Conservation (phyloP, 2,888 invertebrate species). For the Dolomedes plantarius region DNA sequence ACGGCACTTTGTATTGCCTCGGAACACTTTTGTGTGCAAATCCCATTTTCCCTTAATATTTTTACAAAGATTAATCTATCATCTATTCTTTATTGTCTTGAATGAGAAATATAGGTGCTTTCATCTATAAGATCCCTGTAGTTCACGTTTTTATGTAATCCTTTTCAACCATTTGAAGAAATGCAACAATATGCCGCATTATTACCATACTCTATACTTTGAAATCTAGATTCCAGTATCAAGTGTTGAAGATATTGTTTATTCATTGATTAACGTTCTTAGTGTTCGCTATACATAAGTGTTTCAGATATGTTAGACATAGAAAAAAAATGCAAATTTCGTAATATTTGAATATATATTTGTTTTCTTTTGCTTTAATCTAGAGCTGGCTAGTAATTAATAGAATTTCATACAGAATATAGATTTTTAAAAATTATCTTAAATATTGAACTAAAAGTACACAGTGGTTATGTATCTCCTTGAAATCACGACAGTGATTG, state of each 20-base stretch:
- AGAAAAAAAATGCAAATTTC: not conserved
- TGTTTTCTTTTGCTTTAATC: not conserved
- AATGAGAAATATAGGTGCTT: slow-evolving; percentile 7
- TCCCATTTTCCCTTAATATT: slow-evolving; percentile 15
- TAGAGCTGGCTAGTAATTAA: slow-evolving; percentile 3
- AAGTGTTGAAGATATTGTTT: not conserved
- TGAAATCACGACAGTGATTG: not conserved
- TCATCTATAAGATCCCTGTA: not conserved
- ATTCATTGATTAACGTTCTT: slow-evolving; percentile 10
- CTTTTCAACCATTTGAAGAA: not conserved
- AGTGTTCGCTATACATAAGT: not conserved
- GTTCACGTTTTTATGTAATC: slow-evolving; percentile 12
- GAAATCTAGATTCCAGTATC: not conserved
- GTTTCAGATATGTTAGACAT: slow-evolving; percentile 14
- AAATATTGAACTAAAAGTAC: not conserved
- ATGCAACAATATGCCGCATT: not conserved
- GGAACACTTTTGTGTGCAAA: slow-evolving; percentile 22
- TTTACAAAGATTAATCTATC: slow-evolving; percentile 23
- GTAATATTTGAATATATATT: not conserved
- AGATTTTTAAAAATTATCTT: not conserved
- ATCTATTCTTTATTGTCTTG: slow-evolving; percentile 8
- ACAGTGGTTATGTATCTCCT: not conserved
- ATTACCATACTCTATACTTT: not conserved
- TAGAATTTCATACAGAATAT: not conserved
- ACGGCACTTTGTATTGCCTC: slow-evolving; percentile 60